These are phyloP conservation scores for Zonotrichia leucophrys DNA, from an alignment of 2,113 vertebrate species.

Conservation along the genomic window DNA sequence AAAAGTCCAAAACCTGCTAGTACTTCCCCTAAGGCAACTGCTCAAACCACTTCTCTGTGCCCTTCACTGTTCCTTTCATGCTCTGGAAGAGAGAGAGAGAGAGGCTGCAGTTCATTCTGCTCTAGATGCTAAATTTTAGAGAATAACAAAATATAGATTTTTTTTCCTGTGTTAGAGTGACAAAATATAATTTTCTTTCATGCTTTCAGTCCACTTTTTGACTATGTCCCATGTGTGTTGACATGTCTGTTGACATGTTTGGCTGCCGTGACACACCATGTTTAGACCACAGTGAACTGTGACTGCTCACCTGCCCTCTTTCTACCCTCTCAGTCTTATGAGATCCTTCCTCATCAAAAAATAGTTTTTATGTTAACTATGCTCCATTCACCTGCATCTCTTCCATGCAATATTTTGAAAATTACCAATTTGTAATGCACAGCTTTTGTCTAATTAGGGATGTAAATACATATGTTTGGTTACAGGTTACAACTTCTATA, in stretches of 20 bases:
- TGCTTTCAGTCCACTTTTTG: neutral
- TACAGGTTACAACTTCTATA: neutral
- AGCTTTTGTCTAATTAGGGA: neutral
- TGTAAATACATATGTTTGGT: neutral
- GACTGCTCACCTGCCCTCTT: neutral
- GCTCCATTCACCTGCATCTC: neutral
- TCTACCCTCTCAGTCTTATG: neutral
- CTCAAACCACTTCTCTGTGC: neutral
- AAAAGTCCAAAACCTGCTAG: neutral
- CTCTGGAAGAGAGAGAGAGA: neutral
- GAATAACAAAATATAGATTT: neutral
- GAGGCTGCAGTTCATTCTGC: neutral
- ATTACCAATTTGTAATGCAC: neutral
- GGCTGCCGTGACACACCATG: neutral
- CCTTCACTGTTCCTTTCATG: neutral
- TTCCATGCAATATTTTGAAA: neutral
- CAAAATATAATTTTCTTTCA: neutral
- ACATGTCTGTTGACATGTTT: neutral
- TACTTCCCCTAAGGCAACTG: neutral
- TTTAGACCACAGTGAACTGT: neutral
- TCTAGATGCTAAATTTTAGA: neutral
- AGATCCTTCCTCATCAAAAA: neutral
- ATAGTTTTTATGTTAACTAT: neutral
- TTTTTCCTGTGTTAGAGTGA: neutral
- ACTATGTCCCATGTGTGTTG: neutral